Base-by-base conservation (phyloP, 92 coral and sea anemone species). In the Parazoanthus swiftii region DNA sequence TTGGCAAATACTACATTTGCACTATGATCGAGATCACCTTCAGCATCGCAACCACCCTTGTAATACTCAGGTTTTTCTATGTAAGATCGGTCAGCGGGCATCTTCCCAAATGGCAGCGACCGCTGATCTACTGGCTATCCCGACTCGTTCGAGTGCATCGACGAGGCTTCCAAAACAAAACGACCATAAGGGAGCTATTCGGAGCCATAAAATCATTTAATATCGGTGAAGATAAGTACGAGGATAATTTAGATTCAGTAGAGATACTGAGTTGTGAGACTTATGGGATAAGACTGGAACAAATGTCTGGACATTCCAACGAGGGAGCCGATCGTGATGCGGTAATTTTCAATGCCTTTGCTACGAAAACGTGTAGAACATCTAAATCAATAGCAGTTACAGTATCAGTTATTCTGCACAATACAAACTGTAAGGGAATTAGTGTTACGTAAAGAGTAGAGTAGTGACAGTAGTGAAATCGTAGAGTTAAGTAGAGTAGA, bases 1-100 rank as follows among this genome's bases (percentile, higher is more conserved):
- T 84, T 84, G 87, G 87, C 21, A 84, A 74, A 84, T 84, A 84
- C 78, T 84, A 84, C 67, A 84, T 84, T 48, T 46, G 87, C 43
- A 84, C 75, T 21, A 74, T 84, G 87, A 84, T 84, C 25, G 87
- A 84, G 37, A 48, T 84, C 25, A 84, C 87, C n/a, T 25, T 84
- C 43, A 84, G 87, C 23, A 84, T 84, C 18, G 87, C 87, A 29
- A 71, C 56, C 26, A 84, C 87, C 35, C 77, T 84, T 36, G 42
- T 84, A 14, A 36, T 20, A 43, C 46, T 84, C 59, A 72, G 74
- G 38, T 84, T 84, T 11, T 84, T 84, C 44, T 51, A 84, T 39
- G 87, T 38, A 3, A 84, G 77, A 72, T 84, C 87, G 65, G 79
- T 70, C 87, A 68, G 78, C 43, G 87, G 87, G 56, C 18, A 84